Evolutionary conservation across 2,888 invertebrate species (phyloP).

Genomic region (Spodoptera exigua): DNA sequence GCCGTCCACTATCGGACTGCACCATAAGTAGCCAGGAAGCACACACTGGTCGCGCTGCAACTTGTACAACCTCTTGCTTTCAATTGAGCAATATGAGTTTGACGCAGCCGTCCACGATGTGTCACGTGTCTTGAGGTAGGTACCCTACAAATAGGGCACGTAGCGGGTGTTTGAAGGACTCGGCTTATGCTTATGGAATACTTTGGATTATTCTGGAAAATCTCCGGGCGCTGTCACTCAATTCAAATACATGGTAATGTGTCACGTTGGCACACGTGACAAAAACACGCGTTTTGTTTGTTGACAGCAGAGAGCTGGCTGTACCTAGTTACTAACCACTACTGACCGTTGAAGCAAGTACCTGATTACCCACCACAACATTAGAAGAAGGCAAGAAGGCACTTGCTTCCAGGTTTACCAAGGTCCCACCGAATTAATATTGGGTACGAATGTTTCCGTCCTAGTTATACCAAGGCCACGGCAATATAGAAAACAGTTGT

Average conservation of each 20-base stretch:
- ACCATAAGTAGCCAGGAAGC: no score
- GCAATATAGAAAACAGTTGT: no score
- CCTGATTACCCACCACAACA: no score
- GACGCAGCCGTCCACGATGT: background rate
- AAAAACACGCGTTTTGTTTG: constrained; percentile 34
- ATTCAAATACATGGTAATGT: constrained; percentile 75
- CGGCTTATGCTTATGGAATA: constrained; percentile 40
- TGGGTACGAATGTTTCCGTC: no score
- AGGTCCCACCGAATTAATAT: no score
- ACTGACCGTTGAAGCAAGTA: no score
- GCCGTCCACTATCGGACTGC: background rate
- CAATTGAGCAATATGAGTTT: no score
- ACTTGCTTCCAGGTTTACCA: no score
- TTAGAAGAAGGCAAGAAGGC: no score
- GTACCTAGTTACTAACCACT: background rate
- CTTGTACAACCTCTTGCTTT: no score
- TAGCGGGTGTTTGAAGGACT: constrained; percentile 56
- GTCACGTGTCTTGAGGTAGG: constrained; percentile 36
- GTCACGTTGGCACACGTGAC: constrained; percentile 74
- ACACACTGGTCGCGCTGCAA: no score
- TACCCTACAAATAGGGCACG: constrained; percentile 43
- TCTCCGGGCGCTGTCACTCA: constrained; percentile 70
- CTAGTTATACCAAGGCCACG: no score
- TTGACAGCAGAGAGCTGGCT: background rate
- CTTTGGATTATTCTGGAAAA: constrained; percentile 70